Conservation (phyloP, 2,113 vertebrate species). For the Pluvialis apricaria region DNA sequence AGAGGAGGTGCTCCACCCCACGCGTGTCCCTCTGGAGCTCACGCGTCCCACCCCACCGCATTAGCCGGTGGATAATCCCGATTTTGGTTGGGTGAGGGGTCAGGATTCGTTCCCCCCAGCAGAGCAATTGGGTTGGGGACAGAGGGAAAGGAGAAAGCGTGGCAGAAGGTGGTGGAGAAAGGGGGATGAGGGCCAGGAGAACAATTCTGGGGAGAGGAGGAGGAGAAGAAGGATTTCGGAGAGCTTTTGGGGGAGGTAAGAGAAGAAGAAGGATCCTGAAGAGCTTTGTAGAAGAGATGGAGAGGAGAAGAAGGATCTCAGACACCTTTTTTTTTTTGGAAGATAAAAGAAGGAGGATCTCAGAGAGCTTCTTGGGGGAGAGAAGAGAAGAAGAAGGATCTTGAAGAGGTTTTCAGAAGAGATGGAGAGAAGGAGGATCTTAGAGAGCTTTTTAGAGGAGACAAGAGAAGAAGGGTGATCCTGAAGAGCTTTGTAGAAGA, state of each 20-base stretch:
- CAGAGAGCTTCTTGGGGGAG: too few relatives aligned
- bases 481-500: neutral
- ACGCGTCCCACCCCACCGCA: too few relatives aligned
- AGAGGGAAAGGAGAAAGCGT: neutral
- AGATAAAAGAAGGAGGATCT: neutral
- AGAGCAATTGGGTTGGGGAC: constrained; percentile 4
- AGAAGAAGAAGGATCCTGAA: neutral
- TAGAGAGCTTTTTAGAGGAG: neutral
- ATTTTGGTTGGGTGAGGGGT: neutral
- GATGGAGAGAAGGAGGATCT: neutral
- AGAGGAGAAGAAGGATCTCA: neutral
- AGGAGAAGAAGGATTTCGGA: neutral
- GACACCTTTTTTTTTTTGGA: neutral
- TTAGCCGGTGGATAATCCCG: neutral
- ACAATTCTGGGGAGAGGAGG: neutral
- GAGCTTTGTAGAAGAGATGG: too few relatives aligned
- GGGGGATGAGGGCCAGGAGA: neutral
- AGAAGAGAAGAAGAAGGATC: too few relatives aligned
- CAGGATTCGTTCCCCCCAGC: constrained; percentile 64
- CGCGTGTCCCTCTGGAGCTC: neutral
- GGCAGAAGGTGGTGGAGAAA: neutral
- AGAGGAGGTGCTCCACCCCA: too few relatives aligned
- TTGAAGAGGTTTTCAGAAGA: neutral
- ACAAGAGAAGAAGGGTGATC: neutral
- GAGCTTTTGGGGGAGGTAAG: neutral